Evolutionary conservation across 2,888 invertebrate species (phyloP).

Genomic region (Tuta absoluta): DNA sequence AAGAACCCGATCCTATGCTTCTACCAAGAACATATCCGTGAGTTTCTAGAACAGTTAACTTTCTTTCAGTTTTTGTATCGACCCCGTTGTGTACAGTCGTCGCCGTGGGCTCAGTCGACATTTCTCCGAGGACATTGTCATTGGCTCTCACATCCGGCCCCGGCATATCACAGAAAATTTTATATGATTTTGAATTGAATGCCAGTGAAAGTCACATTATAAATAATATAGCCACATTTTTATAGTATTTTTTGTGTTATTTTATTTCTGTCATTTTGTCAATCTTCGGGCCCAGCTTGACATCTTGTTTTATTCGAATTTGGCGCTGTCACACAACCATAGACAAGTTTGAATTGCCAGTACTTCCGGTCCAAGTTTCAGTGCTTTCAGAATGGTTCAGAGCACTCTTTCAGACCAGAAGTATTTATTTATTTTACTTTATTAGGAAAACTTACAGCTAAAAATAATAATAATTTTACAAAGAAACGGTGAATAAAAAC

Average conservation of each 20-base stretch:
- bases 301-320: slow-evolving; percentile 55
- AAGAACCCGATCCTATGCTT: slow-evolving; percentile 90
- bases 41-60: slow-evolving; percentile 86
- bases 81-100: slow-evolving; percentile 70
- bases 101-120: slow-evolving; percentile 74
- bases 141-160: slow-evolving; percentile 76
- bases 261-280: slow-evolving; percentile 60
- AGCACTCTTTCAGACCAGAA: too few relatives aligned
- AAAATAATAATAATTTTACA: too few relatives aligned
- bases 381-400: background rate
- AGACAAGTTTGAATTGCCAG: slow-evolving; percentile 34
- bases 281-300: slow-evolving; percentile 46
- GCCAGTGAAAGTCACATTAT: slow-evolving; percentile 65
- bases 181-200: slow-evolving; percentile 55
- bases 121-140: slow-evolving; percentile 76
- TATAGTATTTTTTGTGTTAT: slow-evolving; percentile 55
- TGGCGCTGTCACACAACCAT: slow-evolving; percentile 37
- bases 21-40: slow-evolving; percentile 89
- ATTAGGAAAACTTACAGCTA: too few relatives aligned
- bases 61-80: slow-evolving; percentile 69
- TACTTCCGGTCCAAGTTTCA: slow-evolving; percentile 18
- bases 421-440: too few relatives aligned
- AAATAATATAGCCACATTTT: slow-evolving; percentile 67
- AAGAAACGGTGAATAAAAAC: too few relatives aligned
- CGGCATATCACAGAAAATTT: slow-evolving; percentile 76